A percentile compares a stretch with the other conserved stretches of the same genome.
These are phyloP conservation scores for Euschistus heros DNA, from an alignment of 1,140 invertebrate species.

Conservation along the genomic window DNA sequence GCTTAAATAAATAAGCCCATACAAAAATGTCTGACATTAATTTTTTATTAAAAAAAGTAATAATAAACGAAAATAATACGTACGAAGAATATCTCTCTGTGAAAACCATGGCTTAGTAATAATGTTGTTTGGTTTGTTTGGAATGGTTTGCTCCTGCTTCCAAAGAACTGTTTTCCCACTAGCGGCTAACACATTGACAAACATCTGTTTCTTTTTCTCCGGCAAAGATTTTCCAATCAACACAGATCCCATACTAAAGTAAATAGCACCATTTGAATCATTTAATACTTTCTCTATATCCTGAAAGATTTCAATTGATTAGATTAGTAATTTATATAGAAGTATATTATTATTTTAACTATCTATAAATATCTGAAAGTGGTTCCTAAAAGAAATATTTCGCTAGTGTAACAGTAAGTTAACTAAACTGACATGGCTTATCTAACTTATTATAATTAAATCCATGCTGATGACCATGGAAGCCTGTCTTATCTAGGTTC, in stretches of 20 bases:
- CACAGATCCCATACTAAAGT: constrained; percentile 49
- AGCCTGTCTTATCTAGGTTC: too few species aligned
- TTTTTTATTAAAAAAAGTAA: background rate
- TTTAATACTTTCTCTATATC: constrained; percentile 45
- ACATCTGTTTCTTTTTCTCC: constrained; percentile 36
- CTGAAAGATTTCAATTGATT: constrained; percentile 31
- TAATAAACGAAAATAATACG: constrained; percentile 28
- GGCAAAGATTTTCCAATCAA: constrained; percentile 47
- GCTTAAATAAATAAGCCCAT: too few species aligned
- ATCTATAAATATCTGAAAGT: too few species aligned
- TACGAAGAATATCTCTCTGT: constrained; percentile 56
- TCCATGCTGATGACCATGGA: too few species aligned
- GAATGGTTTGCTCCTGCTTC: constrained; percentile 33
- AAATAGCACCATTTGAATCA: constrained; percentile 44
- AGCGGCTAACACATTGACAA: constrained; percentile 29
- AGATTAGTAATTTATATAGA: too few species aligned
- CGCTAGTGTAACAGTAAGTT: too few species aligned
- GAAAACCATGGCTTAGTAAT: constrained; percentile 49
- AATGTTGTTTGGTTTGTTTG: constrained; percentile 32
- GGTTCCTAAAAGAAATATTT: too few species aligned
- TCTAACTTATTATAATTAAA: too few species aligned
- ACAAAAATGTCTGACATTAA: too few species aligned
- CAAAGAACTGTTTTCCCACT: constrained; percentile 33
- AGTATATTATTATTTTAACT: too few species aligned
- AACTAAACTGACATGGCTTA: too few species aligned